phyloP scores from a whole-genome alignment of 2,888 invertebrate genomes.

The Stramonita haemastoma region DNA sequence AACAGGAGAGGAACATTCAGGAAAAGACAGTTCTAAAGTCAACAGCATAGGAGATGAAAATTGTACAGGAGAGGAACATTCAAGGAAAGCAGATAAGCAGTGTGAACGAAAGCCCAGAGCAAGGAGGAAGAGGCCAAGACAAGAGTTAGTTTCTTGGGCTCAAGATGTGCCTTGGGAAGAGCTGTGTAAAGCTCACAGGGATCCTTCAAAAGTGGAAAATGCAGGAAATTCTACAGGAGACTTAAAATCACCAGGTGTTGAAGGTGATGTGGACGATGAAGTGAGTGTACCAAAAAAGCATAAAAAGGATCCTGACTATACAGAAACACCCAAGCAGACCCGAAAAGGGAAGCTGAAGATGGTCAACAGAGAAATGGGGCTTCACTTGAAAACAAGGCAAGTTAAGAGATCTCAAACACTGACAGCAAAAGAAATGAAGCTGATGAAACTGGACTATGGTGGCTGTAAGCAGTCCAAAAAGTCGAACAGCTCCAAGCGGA shows the following conservation, averaged over 20 bases:
- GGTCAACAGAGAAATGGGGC: neutral
- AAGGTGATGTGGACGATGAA: neutral
- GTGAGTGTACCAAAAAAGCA: neutral
- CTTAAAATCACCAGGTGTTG: neutral
- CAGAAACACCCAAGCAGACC: neutral
- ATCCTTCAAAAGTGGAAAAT: neutral
- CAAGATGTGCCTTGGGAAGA: neutral
- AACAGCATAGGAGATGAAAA: no score
- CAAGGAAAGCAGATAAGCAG: neutral
- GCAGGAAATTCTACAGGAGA: neutral
- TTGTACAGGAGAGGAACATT: no score
- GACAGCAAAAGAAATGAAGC: neutral
- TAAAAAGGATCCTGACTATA: neutral
- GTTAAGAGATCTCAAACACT: conserved; percentile 10
- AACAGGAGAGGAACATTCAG: no score
- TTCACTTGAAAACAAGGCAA: neutral
- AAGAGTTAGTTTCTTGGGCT: neutral
- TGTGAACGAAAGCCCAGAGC: no score
- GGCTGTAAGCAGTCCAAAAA: neutral
- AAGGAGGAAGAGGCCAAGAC: neutral
- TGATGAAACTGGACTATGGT: neutral
- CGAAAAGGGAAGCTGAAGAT: no score
- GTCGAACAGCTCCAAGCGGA: neutral
- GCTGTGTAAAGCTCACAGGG: no score
- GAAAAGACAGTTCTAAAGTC: no score